Evolutionary conservation across 2,888 invertebrate species (phyloP).

Genomic region (Norana najaformis): DNA sequence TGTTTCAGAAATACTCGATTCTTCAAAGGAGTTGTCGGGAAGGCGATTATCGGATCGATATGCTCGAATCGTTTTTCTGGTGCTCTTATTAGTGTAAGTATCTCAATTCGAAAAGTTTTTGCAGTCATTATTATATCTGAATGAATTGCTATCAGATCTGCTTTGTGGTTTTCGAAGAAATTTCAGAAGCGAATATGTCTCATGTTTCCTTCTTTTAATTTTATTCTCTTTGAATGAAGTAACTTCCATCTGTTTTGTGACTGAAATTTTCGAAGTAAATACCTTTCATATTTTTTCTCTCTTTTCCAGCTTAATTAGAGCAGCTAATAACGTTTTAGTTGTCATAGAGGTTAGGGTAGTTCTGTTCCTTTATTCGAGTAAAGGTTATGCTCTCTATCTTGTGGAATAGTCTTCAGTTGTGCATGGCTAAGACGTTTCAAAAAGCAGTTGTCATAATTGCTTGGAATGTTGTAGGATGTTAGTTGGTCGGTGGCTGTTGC

Average conservation of each 20-base stretch:
- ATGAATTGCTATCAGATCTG: background rate
- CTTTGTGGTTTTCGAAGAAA: background rate
- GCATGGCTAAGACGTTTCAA: background rate
- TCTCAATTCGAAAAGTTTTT: too few relatives aligned
- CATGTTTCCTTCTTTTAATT: background rate
- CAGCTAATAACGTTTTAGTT: too few relatives aligned
- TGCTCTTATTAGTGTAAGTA: constrained; percentile 79
- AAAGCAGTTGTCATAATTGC: background rate
- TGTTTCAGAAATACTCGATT: constrained; percentile 79
- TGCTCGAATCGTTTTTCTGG: constrained; percentile 96
- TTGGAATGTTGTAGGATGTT: constrained; percentile 70
- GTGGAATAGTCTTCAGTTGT: background rate
- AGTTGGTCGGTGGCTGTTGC: constrained; percentile 82
- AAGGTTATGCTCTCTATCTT: too few relatives aligned
- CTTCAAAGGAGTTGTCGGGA: constrained; percentile 91
- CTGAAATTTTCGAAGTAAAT: background rate
- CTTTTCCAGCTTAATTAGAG: too few relatives aligned
- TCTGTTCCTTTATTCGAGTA: too few relatives aligned
- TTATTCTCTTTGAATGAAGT: too few relatives aligned
- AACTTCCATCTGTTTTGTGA: too few relatives aligned
- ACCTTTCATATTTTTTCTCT: background rate
- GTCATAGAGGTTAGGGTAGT: too few relatives aligned
- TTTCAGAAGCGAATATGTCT: background rate
- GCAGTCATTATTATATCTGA: too few relatives aligned
- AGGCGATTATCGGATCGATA: constrained; percentile 88